phyloP scores from a whole-genome alignment of 2,888 invertebrate species.

The Marronus borbonicus region DNA sequence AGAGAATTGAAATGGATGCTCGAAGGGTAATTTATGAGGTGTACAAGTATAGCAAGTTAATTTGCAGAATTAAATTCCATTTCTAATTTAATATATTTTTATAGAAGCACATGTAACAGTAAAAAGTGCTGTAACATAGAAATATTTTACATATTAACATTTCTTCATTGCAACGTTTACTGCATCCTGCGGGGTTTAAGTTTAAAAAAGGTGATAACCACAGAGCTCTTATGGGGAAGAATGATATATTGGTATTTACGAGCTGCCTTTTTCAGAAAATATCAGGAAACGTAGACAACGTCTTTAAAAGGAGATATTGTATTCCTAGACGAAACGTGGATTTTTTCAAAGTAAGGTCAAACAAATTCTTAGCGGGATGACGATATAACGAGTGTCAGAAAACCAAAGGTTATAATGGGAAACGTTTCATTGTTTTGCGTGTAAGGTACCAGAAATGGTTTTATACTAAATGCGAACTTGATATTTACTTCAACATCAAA shows the following conservation, averaged over 20 bases:
- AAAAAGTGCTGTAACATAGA: too few relatives aligned
- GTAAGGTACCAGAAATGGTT: background rate
- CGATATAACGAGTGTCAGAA: background rate
- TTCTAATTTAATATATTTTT: too few relatives aligned
- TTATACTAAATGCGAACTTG: background rate
- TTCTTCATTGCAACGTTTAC: too few relatives aligned
- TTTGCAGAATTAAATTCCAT: too few relatives aligned
- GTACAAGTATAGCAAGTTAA: too few relatives aligned
- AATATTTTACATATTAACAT: too few relatives aligned
- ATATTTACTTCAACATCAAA: background rate
- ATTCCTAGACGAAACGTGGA: background rate
- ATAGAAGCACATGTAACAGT: too few relatives aligned
- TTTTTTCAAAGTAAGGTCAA: background rate
- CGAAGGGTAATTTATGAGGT: too few relatives aligned
- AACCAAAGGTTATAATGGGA: background rate
- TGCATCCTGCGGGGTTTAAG: too few relatives aligned
- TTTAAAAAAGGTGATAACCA: too few relatives aligned
- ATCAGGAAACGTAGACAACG: background rate
- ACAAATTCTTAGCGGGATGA: background rate
- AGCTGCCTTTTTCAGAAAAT: background rate
- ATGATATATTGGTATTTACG: background rate
- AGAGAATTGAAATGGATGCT: too few relatives aligned
- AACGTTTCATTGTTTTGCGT: background rate
- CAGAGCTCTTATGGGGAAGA: too few relatives aligned
- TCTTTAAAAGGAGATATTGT: background rate